These are phyloP conservation scores for Chaetogeoica ovagalla DNA, from an alignment of 2,888 invertebrate species.

Conservation along the genomic window DNA sequence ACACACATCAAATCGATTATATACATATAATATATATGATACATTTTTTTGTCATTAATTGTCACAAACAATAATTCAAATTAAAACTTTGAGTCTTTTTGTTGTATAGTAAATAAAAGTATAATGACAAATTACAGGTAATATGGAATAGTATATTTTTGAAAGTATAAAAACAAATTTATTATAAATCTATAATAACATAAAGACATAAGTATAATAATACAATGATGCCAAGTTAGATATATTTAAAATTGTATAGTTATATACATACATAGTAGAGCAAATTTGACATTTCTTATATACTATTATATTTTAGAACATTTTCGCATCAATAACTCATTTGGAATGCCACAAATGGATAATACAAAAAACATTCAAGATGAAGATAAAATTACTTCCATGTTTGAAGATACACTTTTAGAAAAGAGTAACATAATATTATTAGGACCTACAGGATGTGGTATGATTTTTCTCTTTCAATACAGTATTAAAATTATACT, in stretches of 20 bases:
- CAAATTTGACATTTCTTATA: background rate
- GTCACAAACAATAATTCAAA: no score
- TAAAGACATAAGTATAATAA: no score
- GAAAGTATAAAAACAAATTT: no score
- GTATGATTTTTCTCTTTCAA: constrained; percentile 61
- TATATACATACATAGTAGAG: background rate
- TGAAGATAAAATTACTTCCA: constrained; percentile 21
- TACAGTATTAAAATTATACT: constrained; percentile 5
- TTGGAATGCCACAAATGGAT: constrained; percentile 44
- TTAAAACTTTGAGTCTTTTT: no score
- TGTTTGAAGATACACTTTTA: constrained; percentile 62
- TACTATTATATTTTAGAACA: constrained; percentile 28
- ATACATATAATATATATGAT: no score
- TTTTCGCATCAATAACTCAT: constrained; percentile 18
- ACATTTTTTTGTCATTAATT: no score
- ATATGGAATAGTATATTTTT: no score
- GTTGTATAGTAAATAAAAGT: no score
- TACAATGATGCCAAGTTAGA: background rate
- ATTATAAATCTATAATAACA: no score
- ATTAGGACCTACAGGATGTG: constrained; percentile 95
- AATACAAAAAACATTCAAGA: constrained; percentile 26
- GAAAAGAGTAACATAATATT: constrained; percentile 97
- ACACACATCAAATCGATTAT: no score
- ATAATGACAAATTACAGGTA: no score
- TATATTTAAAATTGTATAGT: background rate